Percentiles rank a stretch among this genome's conserved stretches.
These are phyloP conservation scores for Cetoscarus ocellatus DNA, from an alignment of 2,797 vertebrate species.

Conservation along the genomic window DNA sequence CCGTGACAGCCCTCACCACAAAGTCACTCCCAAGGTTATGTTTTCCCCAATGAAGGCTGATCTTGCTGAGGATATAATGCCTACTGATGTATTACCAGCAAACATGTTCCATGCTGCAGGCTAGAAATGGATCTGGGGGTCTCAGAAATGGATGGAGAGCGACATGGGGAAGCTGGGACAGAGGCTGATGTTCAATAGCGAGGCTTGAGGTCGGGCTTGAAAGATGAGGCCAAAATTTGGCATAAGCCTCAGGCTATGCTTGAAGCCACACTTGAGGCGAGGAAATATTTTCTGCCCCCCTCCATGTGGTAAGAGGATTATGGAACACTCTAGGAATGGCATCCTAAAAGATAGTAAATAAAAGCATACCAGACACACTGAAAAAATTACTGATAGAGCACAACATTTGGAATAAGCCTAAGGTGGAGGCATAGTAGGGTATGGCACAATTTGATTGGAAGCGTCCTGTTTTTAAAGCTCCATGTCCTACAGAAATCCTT, in stretches of 20 bases:
- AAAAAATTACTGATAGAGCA: slow-evolving; percentile 52
- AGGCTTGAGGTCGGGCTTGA: slow-evolving; percentile 47
- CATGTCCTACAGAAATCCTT: no score
- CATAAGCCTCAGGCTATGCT: slow-evolving; percentile 71
- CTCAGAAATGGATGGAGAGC: slow-evolving; percentile 40
- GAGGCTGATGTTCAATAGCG: slow-evolving; percentile 43
- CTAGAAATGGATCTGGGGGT: slow-evolving; percentile 70
- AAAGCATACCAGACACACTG: slow-evolving; percentile 55
- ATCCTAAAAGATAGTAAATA: slow-evolving; percentile 65
- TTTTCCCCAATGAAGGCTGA: slow-evolving; percentile 70
- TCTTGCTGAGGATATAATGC: slow-evolving; percentile 75
- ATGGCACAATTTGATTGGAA: no score
- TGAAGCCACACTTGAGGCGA: slow-evolving; percentile 66
- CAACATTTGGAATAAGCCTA: slow-evolving; percentile 18
- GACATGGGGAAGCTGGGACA: slow-evolving; percentile 31
- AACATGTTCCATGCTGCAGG: slow-evolving; percentile 77
- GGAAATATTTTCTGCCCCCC: slow-evolving; percentile 54
- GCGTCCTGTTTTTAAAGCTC: no score
- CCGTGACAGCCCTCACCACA: slow-evolving; percentile 67
- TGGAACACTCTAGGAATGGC: slow-evolving; percentile 50
- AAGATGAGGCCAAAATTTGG: slow-evolving; percentile 64
- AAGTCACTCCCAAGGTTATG: slow-evolving; percentile 82
- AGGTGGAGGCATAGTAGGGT: neutral
- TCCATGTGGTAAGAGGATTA: slow-evolving; percentile 75
- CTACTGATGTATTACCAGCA: slow-evolving; percentile 78